phyloP scores from a whole-genome alignment of 2,113 vertebrate genomes.

The Micronycteris hirsuta region DNA sequence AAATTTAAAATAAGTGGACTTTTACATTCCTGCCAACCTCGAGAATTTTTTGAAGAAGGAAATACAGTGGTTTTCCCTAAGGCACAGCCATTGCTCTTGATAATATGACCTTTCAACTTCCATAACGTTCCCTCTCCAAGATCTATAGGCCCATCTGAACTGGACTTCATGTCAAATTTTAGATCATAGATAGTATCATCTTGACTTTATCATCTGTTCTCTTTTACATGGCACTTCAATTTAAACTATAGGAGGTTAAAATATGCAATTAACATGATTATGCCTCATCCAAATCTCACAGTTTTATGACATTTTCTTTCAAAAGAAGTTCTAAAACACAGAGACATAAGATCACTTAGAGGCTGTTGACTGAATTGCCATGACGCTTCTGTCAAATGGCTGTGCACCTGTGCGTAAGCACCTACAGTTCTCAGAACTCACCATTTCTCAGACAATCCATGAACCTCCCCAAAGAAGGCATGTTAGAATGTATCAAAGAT shows the following conservation, averaged over 20 bases:
- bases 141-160: background rate
- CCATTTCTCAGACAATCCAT: background rate
- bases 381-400: background rate
- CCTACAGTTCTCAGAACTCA: too few species aligned
- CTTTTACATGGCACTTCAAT: background rate
- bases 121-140: background rate
- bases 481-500: background rate
- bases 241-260: conserved; percentile 11
- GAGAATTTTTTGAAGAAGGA: conserved; percentile 14
- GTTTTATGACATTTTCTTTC: background rate
- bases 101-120: background rate
- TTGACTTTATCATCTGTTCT: background rate
- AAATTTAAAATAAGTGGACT: background rate
- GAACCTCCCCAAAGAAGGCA: background rate
- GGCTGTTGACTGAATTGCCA: background rate
- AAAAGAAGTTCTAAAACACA: background rate
- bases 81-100: background rate
- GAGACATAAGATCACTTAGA: background rate
- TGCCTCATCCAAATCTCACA: background rate
- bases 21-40: background rate
- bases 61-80: background rate
- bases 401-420: background rate
- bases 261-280: background rate
- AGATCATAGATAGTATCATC: background rate
- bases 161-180: background rate